Base-by-base conservation (phyloP, 1,140 invertebrate genomes). In the Drosophila quadrilineata region DNA sequence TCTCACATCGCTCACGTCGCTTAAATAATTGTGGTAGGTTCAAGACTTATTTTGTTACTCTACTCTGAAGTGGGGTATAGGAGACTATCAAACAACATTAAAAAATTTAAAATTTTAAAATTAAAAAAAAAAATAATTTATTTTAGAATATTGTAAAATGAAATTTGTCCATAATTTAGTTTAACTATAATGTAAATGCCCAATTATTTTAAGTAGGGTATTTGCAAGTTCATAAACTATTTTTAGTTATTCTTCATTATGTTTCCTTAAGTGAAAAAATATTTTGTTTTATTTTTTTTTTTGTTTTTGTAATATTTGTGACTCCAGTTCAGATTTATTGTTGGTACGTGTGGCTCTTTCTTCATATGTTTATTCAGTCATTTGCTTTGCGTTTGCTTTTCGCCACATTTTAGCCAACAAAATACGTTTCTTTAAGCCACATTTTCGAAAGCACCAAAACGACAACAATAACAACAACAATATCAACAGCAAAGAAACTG, bases 1-100 rank as follows among this genome's bases (percentile, higher is more conserved):
- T 6, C 38, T 60, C 54, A 33, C 6, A 16, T 12, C 41, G 41
- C 22, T 56, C 28, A 6, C 16, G 24, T 31, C 45, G 38, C 29
- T 41, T 36, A 56, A 45, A 50, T 73, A 77, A 77, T 82, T 82
- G 77, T 35, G 73, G 77, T 82, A 84, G 77, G 77, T 82, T 82
- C 64, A 60, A 46, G 19, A 9, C n/a, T n/a, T n/a, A n/a, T n/a
- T 33, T 10, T n/a, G 41, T 16, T 45, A 45, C 41, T 24, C 41
- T 45, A 28, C 24, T 1, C 6, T 14, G 22, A 45, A 14, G 8
- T 26, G 41, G 6, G 26, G 22, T n/a, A n/a, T n/a, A 28, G 22
- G 16, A 17, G 14, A 14, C 22, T 45, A 45, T 45, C n/a, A n/a
- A 2, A 26, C 22, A 35, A 35, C 33, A 16, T 45, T n/a, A n/a